These are phyloP conservation scores for Craseonycteris thonglongyai DNA, from an alignment of 2,113 vertebrate species.

Conservation along the genomic window DNA sequence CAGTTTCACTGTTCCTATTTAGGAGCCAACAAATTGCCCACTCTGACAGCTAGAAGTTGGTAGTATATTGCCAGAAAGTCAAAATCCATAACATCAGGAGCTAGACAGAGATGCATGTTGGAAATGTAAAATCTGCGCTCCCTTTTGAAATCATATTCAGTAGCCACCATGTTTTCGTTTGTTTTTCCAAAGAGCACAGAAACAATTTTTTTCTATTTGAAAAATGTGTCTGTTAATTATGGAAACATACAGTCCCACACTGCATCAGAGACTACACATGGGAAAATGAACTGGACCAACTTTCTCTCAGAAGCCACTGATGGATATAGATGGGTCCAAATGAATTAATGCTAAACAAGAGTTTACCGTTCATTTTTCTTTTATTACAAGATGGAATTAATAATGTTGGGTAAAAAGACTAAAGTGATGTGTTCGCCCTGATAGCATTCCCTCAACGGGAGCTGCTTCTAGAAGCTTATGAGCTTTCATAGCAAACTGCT, in stretches of 20 bases:
- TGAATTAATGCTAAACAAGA: conserved; percentile 5
- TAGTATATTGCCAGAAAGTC: neutral
- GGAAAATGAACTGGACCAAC: neutral
- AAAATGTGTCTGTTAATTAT: conserved; percentile 48
- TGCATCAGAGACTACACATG: neutral
- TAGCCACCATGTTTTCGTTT: neutral
- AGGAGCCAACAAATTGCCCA: conserved; percentile 25
- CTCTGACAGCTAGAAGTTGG: neutral
- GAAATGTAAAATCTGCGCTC: conserved; percentile 15
- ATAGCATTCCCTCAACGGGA: neutral
- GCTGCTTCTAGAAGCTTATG: conserved; percentile 58
- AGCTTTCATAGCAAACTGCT: conserved; percentile 25
- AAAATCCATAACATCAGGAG: conserved; percentile 29
- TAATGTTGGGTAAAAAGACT: neutral
- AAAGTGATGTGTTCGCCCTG: conserved; percentile 35
- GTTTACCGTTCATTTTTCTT: conserved; percentile 14
- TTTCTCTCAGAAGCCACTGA: neutral
- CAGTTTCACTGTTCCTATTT: neutral
- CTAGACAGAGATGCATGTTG: neutral
- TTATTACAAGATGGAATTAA: conserved; percentile 29
- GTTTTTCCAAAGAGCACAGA: neutral
- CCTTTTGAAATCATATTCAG: conserved; percentile 31
- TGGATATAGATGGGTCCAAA: neutral
- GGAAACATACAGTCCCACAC: neutral
- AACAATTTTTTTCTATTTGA: conserved; percentile 3